These are phyloP conservation scores for Carpatolechia fugitivella DNA, from an alignment of 2,888 invertebrate species.

Conservation along the genomic window DNA sequence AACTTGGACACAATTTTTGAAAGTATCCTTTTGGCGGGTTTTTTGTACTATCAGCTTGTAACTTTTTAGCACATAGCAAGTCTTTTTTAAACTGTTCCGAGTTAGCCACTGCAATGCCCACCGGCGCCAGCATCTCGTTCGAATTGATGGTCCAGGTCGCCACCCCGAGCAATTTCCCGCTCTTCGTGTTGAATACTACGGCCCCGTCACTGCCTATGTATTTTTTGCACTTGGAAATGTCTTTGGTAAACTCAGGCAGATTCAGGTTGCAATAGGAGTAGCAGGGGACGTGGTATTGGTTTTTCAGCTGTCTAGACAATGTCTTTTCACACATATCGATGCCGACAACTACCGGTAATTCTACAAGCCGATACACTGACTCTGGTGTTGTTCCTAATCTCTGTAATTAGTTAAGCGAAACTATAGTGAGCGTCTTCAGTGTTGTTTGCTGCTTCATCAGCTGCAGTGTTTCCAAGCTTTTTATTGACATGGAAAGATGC, in stretches of 20 bases:
- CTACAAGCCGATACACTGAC: constrained; percentile 32
- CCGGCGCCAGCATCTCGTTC: constrained; percentile 33
- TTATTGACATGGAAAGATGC: too few species aligned
- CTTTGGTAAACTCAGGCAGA: constrained; percentile 25
- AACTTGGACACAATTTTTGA: constrained; percentile 39
- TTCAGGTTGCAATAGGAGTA: constrained; percentile 46
- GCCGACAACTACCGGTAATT: constrained; percentile 37
- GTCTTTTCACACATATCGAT: constrained; percentile 35
- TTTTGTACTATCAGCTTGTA: constrained; percentile 30
- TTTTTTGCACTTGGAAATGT: constrained; percentile 25
- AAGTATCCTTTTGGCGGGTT: constrained; percentile 32
- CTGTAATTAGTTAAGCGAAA: not conserved
- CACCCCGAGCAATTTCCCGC: constrained; percentile 43
- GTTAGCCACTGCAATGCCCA: constrained; percentile 53
- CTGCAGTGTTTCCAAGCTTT: too few species aligned
- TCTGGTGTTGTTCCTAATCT: constrained; percentile 20
- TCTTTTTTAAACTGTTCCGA: constrained; percentile 45
- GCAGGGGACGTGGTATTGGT: constrained; percentile 41
- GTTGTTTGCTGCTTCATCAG: too few species aligned
- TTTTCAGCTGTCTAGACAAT: not conserved
- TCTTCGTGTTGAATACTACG: constrained; percentile 37
- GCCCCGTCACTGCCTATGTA: constrained; percentile 54
- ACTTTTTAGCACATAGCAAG: constrained; percentile 44
- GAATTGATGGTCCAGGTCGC: constrained; percentile 49
- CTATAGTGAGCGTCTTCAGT: too few species aligned